Base-by-base conservation (phyloP, 2,888 invertebrate genomes). In the Eumacrocentrus americanus region DNA sequence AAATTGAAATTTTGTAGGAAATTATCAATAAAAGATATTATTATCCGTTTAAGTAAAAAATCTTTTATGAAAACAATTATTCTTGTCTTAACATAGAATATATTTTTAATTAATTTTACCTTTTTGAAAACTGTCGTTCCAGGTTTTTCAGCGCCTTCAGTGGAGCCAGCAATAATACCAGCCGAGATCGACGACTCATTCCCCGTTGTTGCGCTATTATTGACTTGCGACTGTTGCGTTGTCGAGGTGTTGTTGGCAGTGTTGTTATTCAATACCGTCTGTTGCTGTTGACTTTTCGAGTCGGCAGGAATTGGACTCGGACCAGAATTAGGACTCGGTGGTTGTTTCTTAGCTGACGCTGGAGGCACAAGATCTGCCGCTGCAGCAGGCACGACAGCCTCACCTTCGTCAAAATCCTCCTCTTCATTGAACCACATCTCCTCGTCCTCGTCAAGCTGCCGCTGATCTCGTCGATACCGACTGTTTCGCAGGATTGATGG, bases 371-470 rank as follows among this genome's bases (percentile, higher is more conserved):
- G 68, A 67, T 80, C 78, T 14, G 79, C 77, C 6, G 79, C 74
- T 1, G 85, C 78, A 18, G 82, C 82, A 16, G 84, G 83, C 23
- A 84, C 82, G 14, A 85, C 84, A 12, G 85, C 82, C 71, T 88
- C 87, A 64, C 89, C 91, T 75, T 95, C 94, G 63, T 93, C 91
- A 66, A 92, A 89, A 78, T 95, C 95, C 78, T 97, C 97, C 68
- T 98, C 98, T 73, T 96, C 95, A 78, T 96, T 95, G 82, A 98
- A 98, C 97, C 97, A 98, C 89, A 96, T 94, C 83, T 98, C 98
- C 78, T 98, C 98, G 72, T 98, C 98, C 77, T 98, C 97, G 68
- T 98, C 98, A 74, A 96, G 87, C 80, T 95, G 92, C 58, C 97
- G 87, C 71, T 94, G 93, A 83, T 98, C 97, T 65, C 96, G 88